phyloP scores from a whole-genome alignment of 1,140 invertebrate species.

The Lanistes nyassanus region DNA sequence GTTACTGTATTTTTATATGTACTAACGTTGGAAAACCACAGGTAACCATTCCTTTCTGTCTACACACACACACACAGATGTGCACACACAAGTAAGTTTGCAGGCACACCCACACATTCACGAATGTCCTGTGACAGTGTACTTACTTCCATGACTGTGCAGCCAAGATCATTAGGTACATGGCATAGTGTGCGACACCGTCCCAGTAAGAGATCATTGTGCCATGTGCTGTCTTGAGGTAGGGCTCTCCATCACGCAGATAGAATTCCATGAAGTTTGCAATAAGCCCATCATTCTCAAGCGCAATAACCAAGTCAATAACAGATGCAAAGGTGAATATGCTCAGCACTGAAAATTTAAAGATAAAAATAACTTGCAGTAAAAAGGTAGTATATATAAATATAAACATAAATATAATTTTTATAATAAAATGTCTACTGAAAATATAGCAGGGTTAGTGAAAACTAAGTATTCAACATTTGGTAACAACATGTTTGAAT shows the following conservation, averaged over 20 bases:
- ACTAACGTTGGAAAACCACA: background rate
- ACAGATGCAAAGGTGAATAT: slow-evolving; percentile 56
- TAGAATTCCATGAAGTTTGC: slow-evolving; percentile 59
- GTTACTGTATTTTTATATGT: too few species aligned
- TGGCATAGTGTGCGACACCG: slow-evolving; percentile 58
- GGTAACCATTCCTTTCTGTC: background rate
- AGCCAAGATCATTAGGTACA: slow-evolving; percentile 57
- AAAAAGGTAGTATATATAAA: too few species aligned
- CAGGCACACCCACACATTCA: too few species aligned
- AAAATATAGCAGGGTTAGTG: too few species aligned
- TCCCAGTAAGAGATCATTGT: slow-evolving; percentile 63
- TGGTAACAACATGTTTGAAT: too few species aligned
- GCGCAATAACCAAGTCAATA: slow-evolving; percentile 56
- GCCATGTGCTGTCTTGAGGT: slow-evolving; percentile 60
- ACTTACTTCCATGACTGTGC: slow-evolving; percentile 43
- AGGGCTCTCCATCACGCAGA: slow-evolving; percentile 60
- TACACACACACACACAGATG: background rate
- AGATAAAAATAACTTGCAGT: background rate
- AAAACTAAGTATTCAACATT: too few species aligned
- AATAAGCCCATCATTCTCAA: slow-evolving; percentile 61
- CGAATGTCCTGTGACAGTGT: background rate
- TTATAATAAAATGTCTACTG: too few species aligned
- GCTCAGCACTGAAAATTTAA: slow-evolving; percentile 50
- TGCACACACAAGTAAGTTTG: background rate
- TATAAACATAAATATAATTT: too few species aligned